Base-by-base conservation (phyloP, 2,797 vertebrate genomes). In the Gorsachius magnificus region DNA sequence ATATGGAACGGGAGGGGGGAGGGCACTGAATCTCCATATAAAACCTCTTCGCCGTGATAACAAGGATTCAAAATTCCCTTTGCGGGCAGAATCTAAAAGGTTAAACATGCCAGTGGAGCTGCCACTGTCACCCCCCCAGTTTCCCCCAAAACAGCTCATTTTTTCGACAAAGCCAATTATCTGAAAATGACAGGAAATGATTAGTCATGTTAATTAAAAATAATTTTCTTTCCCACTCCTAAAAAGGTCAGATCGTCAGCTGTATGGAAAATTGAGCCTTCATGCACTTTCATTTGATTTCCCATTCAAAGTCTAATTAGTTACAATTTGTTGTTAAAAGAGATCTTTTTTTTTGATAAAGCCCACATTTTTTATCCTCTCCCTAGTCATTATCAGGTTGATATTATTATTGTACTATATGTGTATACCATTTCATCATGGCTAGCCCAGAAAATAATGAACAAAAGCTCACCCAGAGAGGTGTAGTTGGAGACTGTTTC, bases 141-240 rank as follows among this genome's bases (percentile, higher is more conserved):
- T 81, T 57, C 12, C 38, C 51, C 71, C 46, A 76, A 82, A 88
- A 77, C 50, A 87, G 36, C 72, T 88, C 60, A 48, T 89, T 91
- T 91, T 91, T 91, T 68, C 5, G 1, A 97, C 97, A 97, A 97
- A 97, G 94, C 89, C 96, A 96, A 94, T 97, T 97, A 96, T 95
- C 88, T 97, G 84, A 90, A 92, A 96, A 96, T 95, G 95, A 97
- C 70, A 85, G 96, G 91, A 97, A 98, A 98, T 97, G 93, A 97
- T 97, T 97, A 97, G 97, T 97, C 96, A 96, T 92, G 81, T 97
- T 98, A 97, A 97, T 98, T 98, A 98, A 98, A 98, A 98, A 97
- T 97, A 97, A 96, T 97, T 98, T 97, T 95, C 93, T 87, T 96
- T 95, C 93, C 90, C 83, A 83, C 89, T 96, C 91, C 92, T 96